These are phyloP conservation scores for Drosophila ogumai DNA, from an alignment of 1,140 invertebrate species.

Conservation along the genomic window DNA sequence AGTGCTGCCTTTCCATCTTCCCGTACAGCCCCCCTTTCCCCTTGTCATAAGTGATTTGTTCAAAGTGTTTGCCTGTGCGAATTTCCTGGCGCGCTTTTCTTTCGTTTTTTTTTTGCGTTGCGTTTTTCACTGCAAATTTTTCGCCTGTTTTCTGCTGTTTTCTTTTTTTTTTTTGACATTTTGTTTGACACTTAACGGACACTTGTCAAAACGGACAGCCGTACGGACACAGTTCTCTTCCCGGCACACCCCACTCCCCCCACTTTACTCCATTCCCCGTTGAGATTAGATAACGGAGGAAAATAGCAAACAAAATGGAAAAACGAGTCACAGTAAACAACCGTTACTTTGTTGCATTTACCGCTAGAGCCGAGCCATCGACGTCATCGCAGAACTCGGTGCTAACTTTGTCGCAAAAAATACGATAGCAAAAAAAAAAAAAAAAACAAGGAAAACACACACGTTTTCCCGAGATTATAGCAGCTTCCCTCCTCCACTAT, in stretches of 20 bases:
- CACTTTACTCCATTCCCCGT: not conserved
- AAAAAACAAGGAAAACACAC: not conserved
- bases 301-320: conserved; percentile 10
- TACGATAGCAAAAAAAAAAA: conserved; percentile 8
- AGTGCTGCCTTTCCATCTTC: not conserved
- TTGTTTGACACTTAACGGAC: conserved; percentile 70
- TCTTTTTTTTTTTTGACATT: conserved; percentile 45
- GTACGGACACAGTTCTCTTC: conserved; percentile 16
- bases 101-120: conserved; percentile 9
- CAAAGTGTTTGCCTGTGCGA: conserved; percentile 70
- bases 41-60: conserved; percentile 76
- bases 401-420: conserved; percentile 34
- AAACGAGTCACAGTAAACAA: conserved; percentile 16
- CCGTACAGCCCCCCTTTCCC: not conserved
- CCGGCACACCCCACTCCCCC: not conserved
- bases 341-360: conserved; percentile 42
- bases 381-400: conserved; percentile 18
- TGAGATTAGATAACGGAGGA: conserved; percentile 35
- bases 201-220: conserved; percentile 58
- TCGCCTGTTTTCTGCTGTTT: conserved; percentile 1
- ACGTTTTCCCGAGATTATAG: conserved; percentile 4
- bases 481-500: not conserved
- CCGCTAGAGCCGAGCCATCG: conserved; percentile 28
- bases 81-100: conserved; percentile 58
- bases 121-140: conserved; percentile 14